Evolutionary conservation across 2,113 vertebrate species (phyloP), one percentile per base, ranked within the genome.

Genomic region (Ifrita kowaldi): DNA sequence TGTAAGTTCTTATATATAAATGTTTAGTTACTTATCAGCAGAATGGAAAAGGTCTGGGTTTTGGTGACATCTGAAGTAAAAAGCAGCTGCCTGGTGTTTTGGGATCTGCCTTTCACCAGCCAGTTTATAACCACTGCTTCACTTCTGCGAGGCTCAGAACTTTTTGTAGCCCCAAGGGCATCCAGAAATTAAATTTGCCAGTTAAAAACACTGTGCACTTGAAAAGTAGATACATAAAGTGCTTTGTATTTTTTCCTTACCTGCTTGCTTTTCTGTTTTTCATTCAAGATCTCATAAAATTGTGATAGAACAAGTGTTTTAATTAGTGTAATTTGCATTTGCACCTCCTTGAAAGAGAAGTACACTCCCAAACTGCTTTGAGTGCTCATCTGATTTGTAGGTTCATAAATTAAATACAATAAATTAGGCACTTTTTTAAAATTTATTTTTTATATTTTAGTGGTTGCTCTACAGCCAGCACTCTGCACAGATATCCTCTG

Each of bases 1-100:
- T 90, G 6, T 41, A 71, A 89, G 73, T 92, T 81, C 91, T 75
- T 46, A 64, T 79, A 75, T 64, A 87, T 82, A 95, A 97, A 92
- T 89, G 89, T 92, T 93, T 94, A 87, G 84, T 84, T 87, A 84
- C 84, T 81, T 95, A 93, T 79, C 93, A 95, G 81, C 20, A 91
- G 74, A 95, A 95, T 35, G 16, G 68, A 93, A 95, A 93, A 84
- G 49, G 49, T 82, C 87, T 93, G 65, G 0, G 3, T 68, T 89
- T 86, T 83, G 57, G 82, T 93, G 78, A 74, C 84, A 89, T 89
- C 41, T 76, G 77, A 96, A 97, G 87, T 89, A 84, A 91, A 95
- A 94, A 93, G 10, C 81, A 94, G 70, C 91, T 94, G 81, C 74
- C 30, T 1, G 1, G 32, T 62, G n/a, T 84, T 93, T 65, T 0